A percentile compares a stretch with the other conserved stretches of the same genome.
These are phyloP conservation scores for Acanthurus lineatus DNA, from an alignment of 2,797 vertebrate species.

Conservation along the genomic window DNA sequence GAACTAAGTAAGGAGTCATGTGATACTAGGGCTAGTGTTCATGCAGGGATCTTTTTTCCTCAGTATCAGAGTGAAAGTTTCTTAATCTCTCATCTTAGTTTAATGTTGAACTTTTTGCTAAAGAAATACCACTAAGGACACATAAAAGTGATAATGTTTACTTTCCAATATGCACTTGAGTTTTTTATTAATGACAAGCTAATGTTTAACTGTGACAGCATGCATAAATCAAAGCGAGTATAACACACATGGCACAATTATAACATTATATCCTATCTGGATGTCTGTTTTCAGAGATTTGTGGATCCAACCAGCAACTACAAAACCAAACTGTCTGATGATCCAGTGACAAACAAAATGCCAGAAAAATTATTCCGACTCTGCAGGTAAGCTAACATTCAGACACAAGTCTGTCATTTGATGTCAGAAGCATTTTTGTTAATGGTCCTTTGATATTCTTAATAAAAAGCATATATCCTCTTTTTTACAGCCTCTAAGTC, in stretches of 20 bases:
- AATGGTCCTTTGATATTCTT: neutral
- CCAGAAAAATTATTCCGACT: slow-evolving; percentile 26
- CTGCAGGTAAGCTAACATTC: slow-evolving; percentile 62
- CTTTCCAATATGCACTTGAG: neutral
- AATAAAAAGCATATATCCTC: neutral
- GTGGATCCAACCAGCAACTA: slow-evolving; percentile 31
- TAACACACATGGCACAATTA: neutral
- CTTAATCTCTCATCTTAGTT: neutral
- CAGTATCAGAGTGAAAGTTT: neutral
- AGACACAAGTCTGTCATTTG: neutral
- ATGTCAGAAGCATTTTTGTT: neutral
- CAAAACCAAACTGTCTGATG: slow-evolving; percentile 45
- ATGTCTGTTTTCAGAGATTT: slow-evolving; percentile 59
- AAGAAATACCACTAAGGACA: neutral
- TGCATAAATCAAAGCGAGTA: neutral
- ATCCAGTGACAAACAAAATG: slow-evolving; percentile 70
- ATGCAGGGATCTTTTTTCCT: neutral
- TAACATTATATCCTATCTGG: slow-evolving; percentile 8
- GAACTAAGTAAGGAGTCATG: too few species aligned
- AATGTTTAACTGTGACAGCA: neutral
- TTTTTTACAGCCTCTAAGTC: slow-evolving; percentile 80
- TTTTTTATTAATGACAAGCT: slow-evolving; percentile 4
- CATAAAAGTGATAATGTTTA: neutral
- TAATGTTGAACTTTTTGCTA: neutral
- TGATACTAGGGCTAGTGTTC: neutral